Conservation (phyloP, 2,888 invertebrate genomes). For the Rhamnusium bicolor region DNA sequence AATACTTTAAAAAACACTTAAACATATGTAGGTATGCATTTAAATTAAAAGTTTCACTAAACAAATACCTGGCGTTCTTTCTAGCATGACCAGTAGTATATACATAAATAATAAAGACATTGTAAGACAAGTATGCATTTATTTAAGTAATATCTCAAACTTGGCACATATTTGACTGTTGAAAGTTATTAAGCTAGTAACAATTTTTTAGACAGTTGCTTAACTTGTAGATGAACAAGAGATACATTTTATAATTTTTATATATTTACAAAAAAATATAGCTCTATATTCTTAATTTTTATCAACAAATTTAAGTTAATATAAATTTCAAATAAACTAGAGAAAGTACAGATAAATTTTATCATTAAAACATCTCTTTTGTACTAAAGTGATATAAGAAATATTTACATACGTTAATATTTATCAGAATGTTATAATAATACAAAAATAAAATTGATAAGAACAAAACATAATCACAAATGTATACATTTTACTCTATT, state of each 20-base stretch:
- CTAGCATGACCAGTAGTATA: too few species aligned
- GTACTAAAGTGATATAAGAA: slow-evolving; percentile 15
- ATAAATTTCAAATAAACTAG: neutral
- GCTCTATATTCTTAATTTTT: slow-evolving; percentile 17
- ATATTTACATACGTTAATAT: neutral
- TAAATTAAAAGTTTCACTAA: too few species aligned
- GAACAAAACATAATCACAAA: slow-evolving; percentile 12
- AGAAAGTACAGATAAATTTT: neutral
- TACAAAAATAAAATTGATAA: neutral
- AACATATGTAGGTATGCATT: too few species aligned
- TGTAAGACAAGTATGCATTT: slow-evolving; percentile 1
- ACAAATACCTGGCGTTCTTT: too few species aligned
- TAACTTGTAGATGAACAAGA: slow-evolving; percentile 12
- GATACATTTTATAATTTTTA: slow-evolving; percentile 17
- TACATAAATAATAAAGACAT: neutral
- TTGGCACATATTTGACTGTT: slow-evolving; percentile 26
- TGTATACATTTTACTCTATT: slow-evolving; percentile 20
- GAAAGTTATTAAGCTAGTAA: slow-evolving; percentile 22
- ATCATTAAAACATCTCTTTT: slow-evolving; percentile 5
- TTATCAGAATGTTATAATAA: neutral
- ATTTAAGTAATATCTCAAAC: slow-evolving; percentile 9
- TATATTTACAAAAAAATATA: slow-evolving; percentile 33
- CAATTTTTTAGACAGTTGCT: slow-evolving; percentile 14
- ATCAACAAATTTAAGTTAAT: neutral
- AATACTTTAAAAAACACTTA: too few species aligned